Evolutionary conservation across 64 coral and sea anemone species (phyloP).

Genomic region (Dendrophyllia cribrosa): DNA sequence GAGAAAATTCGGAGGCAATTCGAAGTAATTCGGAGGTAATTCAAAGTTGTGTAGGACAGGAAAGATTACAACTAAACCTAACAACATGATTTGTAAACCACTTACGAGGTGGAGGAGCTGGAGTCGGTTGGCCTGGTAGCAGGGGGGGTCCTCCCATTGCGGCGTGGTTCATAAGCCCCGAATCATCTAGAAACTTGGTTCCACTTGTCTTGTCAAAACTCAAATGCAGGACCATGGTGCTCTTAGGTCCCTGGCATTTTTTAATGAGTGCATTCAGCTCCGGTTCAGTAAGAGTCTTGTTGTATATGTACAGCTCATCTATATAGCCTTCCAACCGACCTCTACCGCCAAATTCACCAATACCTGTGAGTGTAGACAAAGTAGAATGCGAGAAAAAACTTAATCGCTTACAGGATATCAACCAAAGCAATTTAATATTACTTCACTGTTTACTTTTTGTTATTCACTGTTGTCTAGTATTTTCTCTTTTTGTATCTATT

Average conservation of each 20-base stretch:
- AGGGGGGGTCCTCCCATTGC: constrained; percentile 25
- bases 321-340: constrained; percentile 80
- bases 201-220: constrained; percentile 86
- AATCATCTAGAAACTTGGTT: constrained; percentile 79
- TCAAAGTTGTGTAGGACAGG: too few relatives aligned
- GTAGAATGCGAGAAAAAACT: neutral
- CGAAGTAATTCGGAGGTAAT: too few relatives aligned
- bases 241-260: constrained; percentile 67
- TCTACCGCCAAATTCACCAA: constrained; percentile 69
- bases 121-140: constrained; percentile 35
- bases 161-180: constrained; percentile 89
- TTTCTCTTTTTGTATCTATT: too few relatives aligned
- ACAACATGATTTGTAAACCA: neutral
- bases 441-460: too few relatives aligned
- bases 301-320: constrained; percentile 97
- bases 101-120: constrained; percentile 62
- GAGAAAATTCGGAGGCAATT: too few relatives aligned
- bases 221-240: constrained; percentile 85
- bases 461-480: too few relatives aligned
- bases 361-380: constrained; percentile 54
- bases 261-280: constrained; percentile 82
- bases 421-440: too few relatives aligned
- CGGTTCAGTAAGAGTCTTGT: constrained; percentile 80
- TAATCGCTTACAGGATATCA: neutral
- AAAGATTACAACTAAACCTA: neutral